phyloP scores from a whole-genome alignment of 2,888 invertebrate genomes.

The Stegana nigrithorax region DNA sequence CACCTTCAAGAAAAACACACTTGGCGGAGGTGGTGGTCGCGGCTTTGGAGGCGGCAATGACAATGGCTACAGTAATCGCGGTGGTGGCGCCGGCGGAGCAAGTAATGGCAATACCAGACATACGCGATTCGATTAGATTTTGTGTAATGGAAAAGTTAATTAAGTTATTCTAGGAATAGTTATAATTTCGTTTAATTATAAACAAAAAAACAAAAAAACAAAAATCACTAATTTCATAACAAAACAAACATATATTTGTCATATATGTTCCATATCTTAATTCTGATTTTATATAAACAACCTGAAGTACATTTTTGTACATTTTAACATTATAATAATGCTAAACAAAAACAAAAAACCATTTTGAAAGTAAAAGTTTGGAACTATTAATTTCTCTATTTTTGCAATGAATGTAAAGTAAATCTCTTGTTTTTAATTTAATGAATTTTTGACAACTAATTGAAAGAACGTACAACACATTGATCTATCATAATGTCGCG shows the following conservation, averaged over 20 bases:
- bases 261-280: constrained; percentile 2
- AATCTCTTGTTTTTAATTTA: too few species aligned
- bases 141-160: constrained; percentile 11
- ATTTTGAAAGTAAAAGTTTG: not conserved
- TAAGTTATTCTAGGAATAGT: constrained; percentile 10
- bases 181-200: constrained; percentile 9
- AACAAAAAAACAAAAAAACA: not conserved
- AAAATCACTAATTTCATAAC: not conserved
- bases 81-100: constrained; percentile 41
- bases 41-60: constrained; percentile 48
- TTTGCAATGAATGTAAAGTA: too few species aligned
- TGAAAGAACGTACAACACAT: too few species aligned
- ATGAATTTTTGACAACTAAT: too few species aligned
- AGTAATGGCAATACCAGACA: constrained; percentile 51
- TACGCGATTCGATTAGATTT: constrained; percentile 63
- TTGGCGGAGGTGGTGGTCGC: constrained; percentile 47
- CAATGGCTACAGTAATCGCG: constrained; percentile 49
- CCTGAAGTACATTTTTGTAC: not conserved
- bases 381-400: too few species aligned
- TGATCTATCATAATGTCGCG: too few species aligned
- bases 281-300: too few species aligned
- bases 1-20: constrained; percentile 44
- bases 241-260: constrained; percentile 2
- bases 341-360: not conserved
- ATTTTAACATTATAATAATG: too few species aligned